Evolutionary conservation across 2,888 invertebrate species (phyloP), one percentile per base, ranked within the genome.

Genomic region (Elmis aenea): DNA sequence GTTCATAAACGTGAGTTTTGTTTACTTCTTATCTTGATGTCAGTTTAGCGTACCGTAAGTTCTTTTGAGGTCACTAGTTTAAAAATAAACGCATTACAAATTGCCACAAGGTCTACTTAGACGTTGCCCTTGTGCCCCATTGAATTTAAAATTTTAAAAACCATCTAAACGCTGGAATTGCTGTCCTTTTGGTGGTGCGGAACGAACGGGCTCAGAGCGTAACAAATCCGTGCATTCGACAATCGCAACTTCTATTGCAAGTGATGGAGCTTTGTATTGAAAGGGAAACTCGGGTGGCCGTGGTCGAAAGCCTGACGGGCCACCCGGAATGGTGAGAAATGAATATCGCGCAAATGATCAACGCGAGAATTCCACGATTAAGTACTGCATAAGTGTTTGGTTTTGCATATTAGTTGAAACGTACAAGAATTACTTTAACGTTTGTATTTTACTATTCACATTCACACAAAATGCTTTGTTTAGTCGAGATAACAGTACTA

Each of bases 241-340:
- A 26, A 32, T 36, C 21, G 20, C 33, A 33, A 32, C 27, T 36
- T 24, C 8, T 16, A 28, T 23, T 23, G 36, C 33, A 15, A 18
- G 23, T 16, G 28, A n/a, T n/a, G n/a, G 36, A 25, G 33, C 13
- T 22, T 26, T 33, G 24, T 16, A 26, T 37, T 34, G 36, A 42
- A 42, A 42, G 26, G 37, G 34, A 38, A 38, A 35, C 33, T 30
- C 33, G 34, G 42, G 42, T 42, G 42, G 37, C 33, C 41, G 18
- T 30, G 24, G 8, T n/a, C n/a, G n/a, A 23, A 15, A 24, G n/a
- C n/a, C n/a, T n/a, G 18, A 18, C 21, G 20, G 33, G 33, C 40
- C 40, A 35, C 35, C 30, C 30, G 39, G 28, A 20, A n/a, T 20
- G 26, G 30, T 36, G 30, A 29, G 35, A 35, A 32, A 35, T 24